Evolutionary conservation across 1,140 invertebrate species (phyloP).

Genomic region (Drosophila busckii): DNA sequence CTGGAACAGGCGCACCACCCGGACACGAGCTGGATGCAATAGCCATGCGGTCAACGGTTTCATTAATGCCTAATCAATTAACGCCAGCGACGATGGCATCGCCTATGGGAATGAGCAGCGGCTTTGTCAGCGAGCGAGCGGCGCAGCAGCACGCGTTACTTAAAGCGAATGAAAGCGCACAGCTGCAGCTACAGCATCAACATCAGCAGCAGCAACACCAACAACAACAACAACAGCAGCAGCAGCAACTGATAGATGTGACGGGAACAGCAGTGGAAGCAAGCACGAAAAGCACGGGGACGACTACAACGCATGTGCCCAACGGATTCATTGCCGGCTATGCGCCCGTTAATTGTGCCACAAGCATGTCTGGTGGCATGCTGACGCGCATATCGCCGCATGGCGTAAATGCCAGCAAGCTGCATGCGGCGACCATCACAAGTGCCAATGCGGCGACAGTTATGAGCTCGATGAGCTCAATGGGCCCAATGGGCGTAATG

Average conservation of each 20-base stretch:
- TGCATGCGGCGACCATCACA: slow-evolving; percentile 25
- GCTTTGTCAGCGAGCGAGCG: slow-evolving; percentile 24
- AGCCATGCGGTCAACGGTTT: slow-evolving; percentile 19
- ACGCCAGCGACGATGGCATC: slow-evolving; percentile 14
- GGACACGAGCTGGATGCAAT: slow-evolving; percentile 14
- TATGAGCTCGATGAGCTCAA: too few species aligned
- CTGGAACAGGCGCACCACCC: too few species aligned
- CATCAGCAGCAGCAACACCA: not conserved
- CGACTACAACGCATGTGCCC: slow-evolving; percentile 15
- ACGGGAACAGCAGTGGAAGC: too few species aligned
- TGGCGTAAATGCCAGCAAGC: slow-evolving; percentile 28
- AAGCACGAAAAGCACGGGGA: too few species aligned
- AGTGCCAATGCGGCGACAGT: slow-evolving; percentile 26
- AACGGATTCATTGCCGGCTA: slow-evolving; percentile 54
- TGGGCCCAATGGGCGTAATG: too few species aligned
- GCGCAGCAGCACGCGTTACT: slow-evolving; percentile 15
- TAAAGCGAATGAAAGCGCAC: slow-evolving; percentile 33
- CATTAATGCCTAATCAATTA: slow-evolving; percentile 15
- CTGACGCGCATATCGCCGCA: slow-evolving; percentile 39
- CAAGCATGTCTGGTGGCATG: slow-evolving; percentile 20
- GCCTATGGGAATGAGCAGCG: slow-evolving; percentile 9
- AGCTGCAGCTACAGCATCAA: not conserved
- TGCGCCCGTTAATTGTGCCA: slow-evolving; percentile 15
- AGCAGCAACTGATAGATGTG: too few species aligned
- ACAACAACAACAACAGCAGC: slow-evolving; percentile 35